Evolutionary conservation across 1,140 invertebrate genomes (phyloP), one percentile per base, ranked within the genome.

Genomic region (Saccostrea echinata): DNA sequence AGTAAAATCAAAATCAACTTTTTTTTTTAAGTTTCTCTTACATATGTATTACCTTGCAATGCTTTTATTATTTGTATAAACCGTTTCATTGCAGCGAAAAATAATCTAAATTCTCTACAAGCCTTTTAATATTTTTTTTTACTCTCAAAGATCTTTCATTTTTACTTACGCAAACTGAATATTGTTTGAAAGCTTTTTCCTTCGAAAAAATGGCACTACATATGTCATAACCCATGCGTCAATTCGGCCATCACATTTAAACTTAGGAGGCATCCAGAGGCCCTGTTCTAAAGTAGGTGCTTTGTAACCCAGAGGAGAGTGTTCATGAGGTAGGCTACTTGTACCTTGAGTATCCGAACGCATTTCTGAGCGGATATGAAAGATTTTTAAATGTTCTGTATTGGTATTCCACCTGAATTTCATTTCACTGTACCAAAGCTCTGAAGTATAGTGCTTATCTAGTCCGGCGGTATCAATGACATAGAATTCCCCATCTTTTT

Each of bases 141-240:
- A 43, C 35, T 3, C 6, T 43, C 35, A 43, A 43, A 43, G 35
- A 43, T 43, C 43, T 43, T 43, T 9, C 9, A 2, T 43, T 43
- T 9, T 43, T 85, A 88, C 90, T 92, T 89, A 94, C 94, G 90
- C 92, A 85, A 95, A 95, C 87, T 92, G 88, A 18, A 92, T 84
- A 83, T 87, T 91, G 18, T 11, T 24, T n/a, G 81, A 52, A 6
- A 83, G 6, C 21, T 83, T 83, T 12, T n/a, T 52, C 8, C n/a
- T 98, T 83, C 98, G 98, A 94, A 99, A 99, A 96, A 99, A 99
- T 81, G 98, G 98, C 87, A 97, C 97, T 81, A 97, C 97, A 96
- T 99, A 99, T 64, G 97, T 98, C 90, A 99, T 96, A 90, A 99
- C 96, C 98, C 98, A 99, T 95, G 98, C 97, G 91, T 98, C 97